Conservation (phyloP, 2,888 invertebrate species). For the Beris morrisii region DNA sequence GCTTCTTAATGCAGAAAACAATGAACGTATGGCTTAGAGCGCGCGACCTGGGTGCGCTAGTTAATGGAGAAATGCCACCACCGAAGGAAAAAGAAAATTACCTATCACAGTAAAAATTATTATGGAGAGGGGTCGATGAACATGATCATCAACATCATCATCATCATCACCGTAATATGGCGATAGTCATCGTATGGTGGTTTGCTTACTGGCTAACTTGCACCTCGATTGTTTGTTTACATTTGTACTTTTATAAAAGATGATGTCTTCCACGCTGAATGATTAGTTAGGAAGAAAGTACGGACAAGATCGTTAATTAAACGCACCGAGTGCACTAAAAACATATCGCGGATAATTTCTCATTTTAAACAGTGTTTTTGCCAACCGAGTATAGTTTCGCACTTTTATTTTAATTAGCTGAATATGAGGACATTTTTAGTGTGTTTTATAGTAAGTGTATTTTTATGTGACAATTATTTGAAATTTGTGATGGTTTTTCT, state of each 20-base stretch:
- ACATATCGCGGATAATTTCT: not conserved
- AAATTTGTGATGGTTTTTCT: too few species aligned
- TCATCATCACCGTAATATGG: conserved; percentile 15
- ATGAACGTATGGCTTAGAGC: too few species aligned
- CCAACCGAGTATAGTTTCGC: not conserved
- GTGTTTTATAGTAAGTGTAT: too few species aligned
- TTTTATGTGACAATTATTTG: too few species aligned
- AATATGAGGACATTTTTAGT: too few species aligned
- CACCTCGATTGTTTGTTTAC: not conserved
- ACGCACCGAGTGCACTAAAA: too few species aligned
- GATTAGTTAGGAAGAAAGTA: conserved; percentile 34
- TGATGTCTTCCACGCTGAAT: conserved; percentile 24
- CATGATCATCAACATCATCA: conserved; percentile 26
- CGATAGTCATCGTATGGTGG: conserved; percentile 1
- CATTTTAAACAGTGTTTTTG: conserved; percentile 1
- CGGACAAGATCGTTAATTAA: conserved; percentile 11
- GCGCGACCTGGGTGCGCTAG: too few species aligned
- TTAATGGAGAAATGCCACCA: too few species aligned
- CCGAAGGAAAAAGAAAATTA: conserved; percentile 25
- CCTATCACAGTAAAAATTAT: not conserved
- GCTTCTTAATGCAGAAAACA: too few species aligned
- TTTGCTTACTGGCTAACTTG: conserved; percentile 6
- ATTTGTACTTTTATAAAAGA: conserved; percentile 36
- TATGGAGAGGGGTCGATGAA: conserved; percentile 22
- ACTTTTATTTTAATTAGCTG: too few species aligned